A percentile compares a stretch with the other conserved stretches of the same genome.
Conservation (phyloP, 2,113 vertebrate genomes). For the Hemicordylus capensis region DNA sequence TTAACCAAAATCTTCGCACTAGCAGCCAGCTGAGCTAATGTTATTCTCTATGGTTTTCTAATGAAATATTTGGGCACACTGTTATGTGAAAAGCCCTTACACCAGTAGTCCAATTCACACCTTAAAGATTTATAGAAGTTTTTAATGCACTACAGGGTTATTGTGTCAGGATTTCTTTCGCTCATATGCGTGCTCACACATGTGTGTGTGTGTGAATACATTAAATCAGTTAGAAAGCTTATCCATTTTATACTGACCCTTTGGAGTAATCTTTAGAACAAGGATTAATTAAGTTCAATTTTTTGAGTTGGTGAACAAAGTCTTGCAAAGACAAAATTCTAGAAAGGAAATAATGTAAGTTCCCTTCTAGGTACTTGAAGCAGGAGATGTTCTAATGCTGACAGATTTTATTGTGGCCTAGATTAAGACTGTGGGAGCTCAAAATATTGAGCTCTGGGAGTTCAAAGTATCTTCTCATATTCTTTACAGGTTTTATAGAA, state of each 20-base stretch:
- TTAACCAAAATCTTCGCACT: neutral
- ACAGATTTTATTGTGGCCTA: neutral
- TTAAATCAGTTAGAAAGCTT: neutral
- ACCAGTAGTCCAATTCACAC: neutral
- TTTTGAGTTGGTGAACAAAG: neutral
- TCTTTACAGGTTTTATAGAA: neutral
- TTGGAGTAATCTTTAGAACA: neutral
- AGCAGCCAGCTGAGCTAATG: neutral
- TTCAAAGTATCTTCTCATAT: neutral
- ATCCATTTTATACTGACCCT: neutral
- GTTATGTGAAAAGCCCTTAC: neutral
- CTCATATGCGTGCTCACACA: too few relatives aligned
- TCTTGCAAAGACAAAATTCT: neutral
- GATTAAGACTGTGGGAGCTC: too few relatives aligned
- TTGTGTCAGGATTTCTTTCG: neutral
- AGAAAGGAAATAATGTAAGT: neutral
- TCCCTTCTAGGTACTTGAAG: neutral
- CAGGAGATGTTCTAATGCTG: neutral
- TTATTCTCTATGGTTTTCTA: neutral
- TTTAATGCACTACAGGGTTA: neutral
- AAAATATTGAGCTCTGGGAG: too few relatives aligned
- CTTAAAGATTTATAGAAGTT: neutral
- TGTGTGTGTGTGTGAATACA: too few relatives aligned
- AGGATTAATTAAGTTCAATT: neutral
- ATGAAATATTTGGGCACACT: neutral